These are phyloP conservation scores for Andrena chrysosceles DNA, from an alignment of 2,888 invertebrate species.

Conservation along the genomic window DNA sequence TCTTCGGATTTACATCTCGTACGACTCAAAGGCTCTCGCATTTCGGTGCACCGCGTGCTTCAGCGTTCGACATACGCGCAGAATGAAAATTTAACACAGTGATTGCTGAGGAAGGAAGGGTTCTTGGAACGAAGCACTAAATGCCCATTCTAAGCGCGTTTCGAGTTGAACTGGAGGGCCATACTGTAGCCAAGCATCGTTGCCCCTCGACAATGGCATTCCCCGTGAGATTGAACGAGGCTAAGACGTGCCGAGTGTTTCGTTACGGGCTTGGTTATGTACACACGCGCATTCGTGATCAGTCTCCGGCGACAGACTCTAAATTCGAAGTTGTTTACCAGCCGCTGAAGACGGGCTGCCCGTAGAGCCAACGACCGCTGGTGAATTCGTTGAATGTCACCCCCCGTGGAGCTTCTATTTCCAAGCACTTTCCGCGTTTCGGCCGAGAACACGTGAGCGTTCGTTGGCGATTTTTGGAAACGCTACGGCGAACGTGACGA, in stretches of 20 bases:
- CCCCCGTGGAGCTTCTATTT: neutral
- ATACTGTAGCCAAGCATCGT: too few relatives aligned
- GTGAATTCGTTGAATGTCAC: slow-evolving; percentile 21
- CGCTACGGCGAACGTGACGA: neutral
- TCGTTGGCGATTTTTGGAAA: slow-evolving; percentile 27
- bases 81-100: too few relatives aligned
- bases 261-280: neutral
- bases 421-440: neutral
- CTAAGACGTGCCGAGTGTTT: neutral
- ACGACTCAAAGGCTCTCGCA: too few relatives aligned
- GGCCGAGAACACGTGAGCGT: neutral
- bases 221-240: slow-evolving; percentile 6
- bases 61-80: too few relatives aligned
- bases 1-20: too few relatives aligned
- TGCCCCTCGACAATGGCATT: neutral
- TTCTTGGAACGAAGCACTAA: too few relatives aligned
- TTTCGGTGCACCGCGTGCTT: too few relatives aligned
- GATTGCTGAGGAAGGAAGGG: too few relatives aligned
- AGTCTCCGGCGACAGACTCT: neutral
- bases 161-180: too few relatives aligned
- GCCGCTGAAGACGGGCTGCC: neutral
- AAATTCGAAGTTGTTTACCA: slow-evolving; percentile 34
- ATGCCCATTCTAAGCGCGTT: too few relatives aligned
- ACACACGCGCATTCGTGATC: slow-evolving; percentile 2
- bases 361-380: too few relatives aligned